Conservation (phyloP, 53 echinoderm and acorn worm species). For the Glandiceps talaboti region DNA sequence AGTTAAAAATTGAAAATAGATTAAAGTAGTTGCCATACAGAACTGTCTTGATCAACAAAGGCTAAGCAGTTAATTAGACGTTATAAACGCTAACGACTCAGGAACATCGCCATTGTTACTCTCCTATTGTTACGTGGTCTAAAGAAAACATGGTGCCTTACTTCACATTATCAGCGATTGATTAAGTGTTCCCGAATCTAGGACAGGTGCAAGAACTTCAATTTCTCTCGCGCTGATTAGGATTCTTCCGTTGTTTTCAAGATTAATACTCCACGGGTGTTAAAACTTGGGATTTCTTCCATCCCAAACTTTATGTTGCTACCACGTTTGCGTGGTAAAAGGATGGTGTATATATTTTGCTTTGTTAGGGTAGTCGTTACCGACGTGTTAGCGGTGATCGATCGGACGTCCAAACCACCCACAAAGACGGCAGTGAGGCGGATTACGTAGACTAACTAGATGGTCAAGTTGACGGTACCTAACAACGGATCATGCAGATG, state of each 20-base stretch:
- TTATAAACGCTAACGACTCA: neutral
- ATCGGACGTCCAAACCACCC: neutral
- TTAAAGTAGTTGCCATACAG: neutral
- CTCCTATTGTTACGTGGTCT: neutral
- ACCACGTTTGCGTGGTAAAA: neutral
- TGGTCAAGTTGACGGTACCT: no score
- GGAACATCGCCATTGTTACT: neutral
- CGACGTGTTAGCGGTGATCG: neutral
- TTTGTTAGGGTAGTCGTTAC: neutral
- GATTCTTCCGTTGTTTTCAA: no score
- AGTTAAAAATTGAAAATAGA: no score
- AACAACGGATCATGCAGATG: no score
- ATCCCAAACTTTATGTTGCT: neutral
- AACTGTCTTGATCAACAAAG: neutral
- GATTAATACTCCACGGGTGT: no score
- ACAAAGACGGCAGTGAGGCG: no score
- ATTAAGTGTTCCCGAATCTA: neutral
- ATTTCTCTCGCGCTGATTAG: no score
- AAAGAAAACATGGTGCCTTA: neutral
- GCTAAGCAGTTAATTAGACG: neutral
- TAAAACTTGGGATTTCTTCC: no score
- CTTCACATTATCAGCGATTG: neutral
- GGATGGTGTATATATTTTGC: neutral
- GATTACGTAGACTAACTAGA: no score
- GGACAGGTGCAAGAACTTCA: neutral